Evolutionary conservation across 2,797 vertebrate species (phyloP), one percentile per base, ranked within the genome.

Genomic region (Sternotherus odoratus): DNA sequence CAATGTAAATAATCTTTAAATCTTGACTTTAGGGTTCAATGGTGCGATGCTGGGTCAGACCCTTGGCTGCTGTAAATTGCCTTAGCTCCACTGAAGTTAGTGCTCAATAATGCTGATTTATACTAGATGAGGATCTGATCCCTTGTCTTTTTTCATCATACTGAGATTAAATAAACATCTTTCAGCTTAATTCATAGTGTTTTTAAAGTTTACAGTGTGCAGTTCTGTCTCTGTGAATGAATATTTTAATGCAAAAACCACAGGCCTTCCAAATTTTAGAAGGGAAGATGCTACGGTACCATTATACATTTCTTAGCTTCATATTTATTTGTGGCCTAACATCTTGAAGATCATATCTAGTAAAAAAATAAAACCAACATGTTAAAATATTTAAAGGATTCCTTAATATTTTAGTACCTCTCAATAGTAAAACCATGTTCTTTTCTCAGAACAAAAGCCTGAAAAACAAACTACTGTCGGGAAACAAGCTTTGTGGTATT

Each of bases 381-480:
- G 17, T 66, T 94, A 28, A 94, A 51, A 88, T 93, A 81, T 86
- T 87, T 88, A 95, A 78, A 33, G 2, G 3, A 4, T 87, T 57
- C 49, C 36, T 95, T 87, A 94, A 79, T 93, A 86, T 89, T 95
- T 97, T 78, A 92, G 51, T 46, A 85, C 15, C n/a, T 77, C 72
- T 92, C 82, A 39, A 23, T 89, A 95, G 92, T 94, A 89, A 91
- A 95, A 88, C 12, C 56, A 0, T 93, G 48, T 88, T 81, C 82
- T 79, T 39, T 92, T 89, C 54, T 69, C 98, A 99, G 99, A 99
- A 99, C 98, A 99, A 99, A 98, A 99, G 99, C 97, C 97, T 99
- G 98, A 99, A 99, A 98, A 99, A 97, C 89, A 99, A 99, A 97
- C 98, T 99, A 6, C 97, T 99, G 77, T 99, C 99, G 4, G 99